Base-by-base conservation (phyloP, 2,888 invertebrate species). In the Nemotelus pantherinus region DNA sequence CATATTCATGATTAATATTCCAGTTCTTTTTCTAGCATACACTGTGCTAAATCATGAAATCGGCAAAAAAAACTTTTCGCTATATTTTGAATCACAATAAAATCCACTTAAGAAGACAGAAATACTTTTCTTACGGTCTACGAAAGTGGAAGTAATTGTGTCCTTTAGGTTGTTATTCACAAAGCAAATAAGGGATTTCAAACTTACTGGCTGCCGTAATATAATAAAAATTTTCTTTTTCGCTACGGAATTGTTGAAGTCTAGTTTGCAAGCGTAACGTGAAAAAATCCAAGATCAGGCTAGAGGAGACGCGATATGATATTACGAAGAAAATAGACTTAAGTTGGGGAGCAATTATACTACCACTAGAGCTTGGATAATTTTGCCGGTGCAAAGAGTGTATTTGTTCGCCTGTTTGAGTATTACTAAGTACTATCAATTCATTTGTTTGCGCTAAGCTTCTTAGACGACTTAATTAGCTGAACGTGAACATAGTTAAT, bases 61-160 rank as follows among this genome's bases (percentile, higher is more conserved):
- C 25, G 25, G 25, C 64, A 65, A 65, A 63, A 57, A 76, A 76
- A 76, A 76, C 6, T 77, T 68, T 77, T 77, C 50, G 41, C 58
- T 45, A 50, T 70, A 71, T 77, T 71, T 60, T 41, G 55, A 79
- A 76, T 77, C 75, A 79, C 79, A 78, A 79, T 79, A 79, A 79
- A 79, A 79, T 79, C 77, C 77, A 79, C 79, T 79, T 79, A 79
- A 64, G 55, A 72, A 48, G 77, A 79, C 77, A 67, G 71, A 65
- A 76, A 60, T 65, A 58, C 67, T 77, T 77, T 76, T 68, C 63
- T 60, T 67, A 58, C 57, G 47, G 67, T 76, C 65, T 50, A 9
- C n/a, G 41, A 76, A 76, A 76, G 67, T 76, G 67, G 67, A 76
- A 76, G 68, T 76, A 76, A 76, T 76, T 76, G 76, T 58, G 76